Percentiles rank a stretch among this genome's conserved stretches.
phyloP scores from a whole-genome alignment of 1,140 invertebrate species.

The Zaprionus davidi region DNA sequence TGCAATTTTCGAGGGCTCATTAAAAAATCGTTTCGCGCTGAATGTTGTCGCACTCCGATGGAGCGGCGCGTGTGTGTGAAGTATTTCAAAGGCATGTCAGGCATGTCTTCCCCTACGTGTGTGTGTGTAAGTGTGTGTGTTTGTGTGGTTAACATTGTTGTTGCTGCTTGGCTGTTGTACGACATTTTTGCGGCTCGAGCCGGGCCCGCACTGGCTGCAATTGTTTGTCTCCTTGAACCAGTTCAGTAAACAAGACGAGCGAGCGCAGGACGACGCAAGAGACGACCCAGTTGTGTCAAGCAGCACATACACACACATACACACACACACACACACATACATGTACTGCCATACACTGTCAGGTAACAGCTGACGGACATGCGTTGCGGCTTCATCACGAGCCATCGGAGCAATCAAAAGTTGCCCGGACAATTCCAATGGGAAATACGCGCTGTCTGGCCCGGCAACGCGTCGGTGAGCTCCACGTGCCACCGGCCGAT shows the following conservation, averaged over 20 bases:
- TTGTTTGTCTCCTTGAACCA: constrained; percentile 81
- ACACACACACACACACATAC: constrained; percentile 18
- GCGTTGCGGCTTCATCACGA: constrained; percentile 44
- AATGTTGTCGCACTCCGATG: constrained; percentile 63
- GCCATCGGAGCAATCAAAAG: constrained; percentile 44
- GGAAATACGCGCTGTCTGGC: constrained; percentile 9
- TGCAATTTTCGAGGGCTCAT: constrained; percentile 62
- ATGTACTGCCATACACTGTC: constrained; percentile 25
- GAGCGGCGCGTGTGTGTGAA: constrained; percentile 31
- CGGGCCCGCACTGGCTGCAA: constrained; percentile 40
- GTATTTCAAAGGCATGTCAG: constrained; percentile 47
- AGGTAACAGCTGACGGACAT: constrained; percentile 44
- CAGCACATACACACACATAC: constrained; percentile 17
- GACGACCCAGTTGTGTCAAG: constrained; percentile 70
- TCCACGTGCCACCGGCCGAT: not conserved
- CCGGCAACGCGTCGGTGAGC: not conserved
- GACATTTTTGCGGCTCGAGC: constrained; percentile 65
- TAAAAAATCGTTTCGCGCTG: constrained; percentile 67
- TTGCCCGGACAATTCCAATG: constrained; percentile 35
- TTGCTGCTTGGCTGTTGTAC: constrained; percentile 54
- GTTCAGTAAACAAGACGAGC: constrained; percentile 55
- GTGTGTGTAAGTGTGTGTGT: constrained; percentile 27
- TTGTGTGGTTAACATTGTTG: constrained; percentile 59
- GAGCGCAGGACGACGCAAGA: constrained; percentile 18
- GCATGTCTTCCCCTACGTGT: not conserved